Evolutionary conservation across 1,140 invertebrate genomes (phyloP).

Genomic region (Ridgeia piscesae): DNA sequence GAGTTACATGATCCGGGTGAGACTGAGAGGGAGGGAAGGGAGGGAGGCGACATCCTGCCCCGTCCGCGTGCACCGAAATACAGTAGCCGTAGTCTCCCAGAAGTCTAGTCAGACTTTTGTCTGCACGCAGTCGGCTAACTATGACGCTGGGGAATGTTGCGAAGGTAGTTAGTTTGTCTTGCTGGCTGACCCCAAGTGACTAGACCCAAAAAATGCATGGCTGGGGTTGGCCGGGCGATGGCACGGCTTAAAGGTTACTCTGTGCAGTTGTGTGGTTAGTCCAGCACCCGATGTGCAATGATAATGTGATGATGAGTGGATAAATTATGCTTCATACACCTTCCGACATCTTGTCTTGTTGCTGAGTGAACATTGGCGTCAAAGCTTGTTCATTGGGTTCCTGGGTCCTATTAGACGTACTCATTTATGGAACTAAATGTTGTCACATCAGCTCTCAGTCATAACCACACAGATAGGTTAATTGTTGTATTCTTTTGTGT

Average conservation of each 20-base stretch:
- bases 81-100: neutral
- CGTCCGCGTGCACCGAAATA: neutral
- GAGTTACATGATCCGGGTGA: no score
- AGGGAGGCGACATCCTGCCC: neutral
- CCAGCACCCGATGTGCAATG: neutral
- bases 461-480: neutral
- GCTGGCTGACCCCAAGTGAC: neutral
- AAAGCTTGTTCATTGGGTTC: neutral
- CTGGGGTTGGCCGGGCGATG: neutral
- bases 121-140: neutral
- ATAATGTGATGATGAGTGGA: neutral
- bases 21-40: neutral
- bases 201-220: neutral
- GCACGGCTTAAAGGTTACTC: neutral
- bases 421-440: neutral
- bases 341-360: neutral
- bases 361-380: neutral
- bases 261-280: neutral
- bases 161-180: neutral
- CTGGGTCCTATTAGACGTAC: neutral
- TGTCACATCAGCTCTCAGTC: neutral
- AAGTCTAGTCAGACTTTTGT: neutral
- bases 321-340: slow-evolving; percentile 1
- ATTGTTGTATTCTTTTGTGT: neutral
- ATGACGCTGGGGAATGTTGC: neutral